Evolutionary conservation across 2,113 vertebrate genomes (phyloP), one percentile per base, ranked within the genome.

Genomic region (Martes martes): DNA sequence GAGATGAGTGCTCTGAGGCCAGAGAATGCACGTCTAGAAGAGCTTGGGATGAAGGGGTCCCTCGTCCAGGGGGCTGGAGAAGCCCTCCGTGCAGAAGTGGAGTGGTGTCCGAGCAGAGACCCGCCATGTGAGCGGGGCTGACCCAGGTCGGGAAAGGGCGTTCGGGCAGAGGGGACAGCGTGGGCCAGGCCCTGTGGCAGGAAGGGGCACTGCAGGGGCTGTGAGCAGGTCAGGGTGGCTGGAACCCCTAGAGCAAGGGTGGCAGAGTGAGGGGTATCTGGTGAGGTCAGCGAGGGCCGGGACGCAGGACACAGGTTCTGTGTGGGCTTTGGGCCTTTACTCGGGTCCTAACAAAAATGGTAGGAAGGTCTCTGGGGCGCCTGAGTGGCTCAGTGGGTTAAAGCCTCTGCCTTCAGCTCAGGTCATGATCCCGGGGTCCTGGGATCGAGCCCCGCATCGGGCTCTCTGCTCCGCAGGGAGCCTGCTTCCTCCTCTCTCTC

Each of bases 211-310:
- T 2, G 24, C 33, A 36, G 78, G 71, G 39, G 47, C 78, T 9
- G 47, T 8, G 14, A 31, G 61, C 31, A 13, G 6, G 50, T 23
- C 52, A 4, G 50, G n/a, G 87, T 24, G 1, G 16, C 36, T 1
- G 79, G 69, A 47, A 45, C 33, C 93, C 16, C n/a, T 0, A 6
- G 6, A 0, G 5, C 0, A 0, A 21, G 55, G 33, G 8, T 1
- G 1, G n/a, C 33, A 5, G 14, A 0, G 36, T 2, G 6, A 19
- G n/a, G 73, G 55, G 55, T 16, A 1, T 13, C 65, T 7, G 63
- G 65, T 2, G 78, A 52, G 50, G 42, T 52, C 3, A 7, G 36
- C 0, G 9, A 78, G n/a, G 45, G 45, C 31, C 3, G 2, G 14
- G n/a, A 36, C 24, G 0, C 13, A 0, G 67, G 45, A 19, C 2